phyloP scores from a whole-genome alignment of 2,888 invertebrate species.

The Zele albiditarsus region DNA sequence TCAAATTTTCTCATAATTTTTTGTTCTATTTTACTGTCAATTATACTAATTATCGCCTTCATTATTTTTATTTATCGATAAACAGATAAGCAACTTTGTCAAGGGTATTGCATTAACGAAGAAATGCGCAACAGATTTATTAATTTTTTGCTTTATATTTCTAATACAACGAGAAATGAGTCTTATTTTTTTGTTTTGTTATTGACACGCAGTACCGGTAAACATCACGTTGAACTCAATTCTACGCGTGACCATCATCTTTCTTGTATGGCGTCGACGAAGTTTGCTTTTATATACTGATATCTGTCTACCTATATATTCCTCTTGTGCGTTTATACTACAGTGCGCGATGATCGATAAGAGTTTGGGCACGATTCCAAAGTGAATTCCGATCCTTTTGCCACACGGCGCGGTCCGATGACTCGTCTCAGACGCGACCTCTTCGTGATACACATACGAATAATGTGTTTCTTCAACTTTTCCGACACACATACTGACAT shows the following conservation, averaged over 20 bases:
- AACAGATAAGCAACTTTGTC: neutral
- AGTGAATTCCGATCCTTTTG: slow-evolving; percentile 44
- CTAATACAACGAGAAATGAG: too few species aligned
- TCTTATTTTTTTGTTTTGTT: slow-evolving; percentile 31
- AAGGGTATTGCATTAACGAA: neutral
- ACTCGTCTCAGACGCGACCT: slow-evolving; percentile 19
- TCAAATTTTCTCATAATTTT: slow-evolving; percentile 34
- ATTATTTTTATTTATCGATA: neutral
- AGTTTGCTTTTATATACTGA: too few species aligned
- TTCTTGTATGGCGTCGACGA: too few species aligned
- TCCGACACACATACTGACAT: neutral
- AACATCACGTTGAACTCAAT: too few species aligned
- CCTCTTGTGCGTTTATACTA: slow-evolving; percentile 15
- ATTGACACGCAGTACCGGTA: neutral
- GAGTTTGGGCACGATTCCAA: slow-evolving; percentile 49
- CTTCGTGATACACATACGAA: slow-evolving; percentile 30
- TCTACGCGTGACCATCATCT: too few species aligned
- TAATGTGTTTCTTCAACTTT: neutral
- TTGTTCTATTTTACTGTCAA: slow-evolving; percentile 39
- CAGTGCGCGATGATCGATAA: slow-evolving; percentile 45
- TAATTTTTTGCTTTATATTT: neutral
- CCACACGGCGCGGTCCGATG: slow-evolving; percentile 12
- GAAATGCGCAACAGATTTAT: slow-evolving; percentile 5
- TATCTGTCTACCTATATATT: neutral
- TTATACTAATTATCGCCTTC: slow-evolving; percentile 13